phyloP scores from a whole-genome alignment of 2,797 vertebrate species.

The Chaunax sp. region DNA sequence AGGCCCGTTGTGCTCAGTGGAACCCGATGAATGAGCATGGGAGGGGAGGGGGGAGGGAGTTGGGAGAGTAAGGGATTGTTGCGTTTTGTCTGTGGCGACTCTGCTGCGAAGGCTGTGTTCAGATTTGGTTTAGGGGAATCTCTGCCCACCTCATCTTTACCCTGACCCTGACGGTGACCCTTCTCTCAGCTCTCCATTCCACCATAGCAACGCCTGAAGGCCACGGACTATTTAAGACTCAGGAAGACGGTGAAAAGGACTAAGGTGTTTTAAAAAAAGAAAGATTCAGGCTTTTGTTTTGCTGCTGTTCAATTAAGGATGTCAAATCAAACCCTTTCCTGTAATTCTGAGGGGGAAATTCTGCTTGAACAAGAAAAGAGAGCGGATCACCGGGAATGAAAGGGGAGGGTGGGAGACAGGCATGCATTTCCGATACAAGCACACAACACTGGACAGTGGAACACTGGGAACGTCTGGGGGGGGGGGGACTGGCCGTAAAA shows the following conservation, averaged over 20 bases:
- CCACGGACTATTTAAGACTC: constrained; percentile 52
- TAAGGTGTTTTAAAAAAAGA: constrained; percentile 40
- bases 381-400: constrained; percentile 35
- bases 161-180: constrained; percentile 76
- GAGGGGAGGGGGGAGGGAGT: constrained; percentile 13
- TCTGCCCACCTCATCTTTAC: constrained; percentile 74
- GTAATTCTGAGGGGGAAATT: constrained; percentile 46
- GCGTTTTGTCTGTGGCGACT: constrained; percentile 64
- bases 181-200: constrained; percentile 63
- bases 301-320: constrained; percentile 47
- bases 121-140: constrained; percentile 71
- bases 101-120: constrained; percentile 48
- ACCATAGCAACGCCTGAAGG: constrained; percentile 71
- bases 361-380: constrained; percentile 37
- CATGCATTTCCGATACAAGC: constrained; percentile 67
- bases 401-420: constrained; percentile 39
- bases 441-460: constrained; percentile 48
- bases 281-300: constrained; percentile 27
- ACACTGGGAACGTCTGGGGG: constrained; percentile 39
- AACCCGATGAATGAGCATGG: constrained; percentile 37
- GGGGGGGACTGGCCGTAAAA: constrained; percentile 50
- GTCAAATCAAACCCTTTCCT: constrained; percentile 68
- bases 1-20: constrained; percentile 57
- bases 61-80: constrained; percentile 34
- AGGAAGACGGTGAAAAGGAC: constrained; percentile 44